Percentiles rank a stretch among this genome's conserved stretches.
phyloP scores from a whole-genome alignment of 2,797 vertebrate species.

The Euthynnus affinis region DNA sequence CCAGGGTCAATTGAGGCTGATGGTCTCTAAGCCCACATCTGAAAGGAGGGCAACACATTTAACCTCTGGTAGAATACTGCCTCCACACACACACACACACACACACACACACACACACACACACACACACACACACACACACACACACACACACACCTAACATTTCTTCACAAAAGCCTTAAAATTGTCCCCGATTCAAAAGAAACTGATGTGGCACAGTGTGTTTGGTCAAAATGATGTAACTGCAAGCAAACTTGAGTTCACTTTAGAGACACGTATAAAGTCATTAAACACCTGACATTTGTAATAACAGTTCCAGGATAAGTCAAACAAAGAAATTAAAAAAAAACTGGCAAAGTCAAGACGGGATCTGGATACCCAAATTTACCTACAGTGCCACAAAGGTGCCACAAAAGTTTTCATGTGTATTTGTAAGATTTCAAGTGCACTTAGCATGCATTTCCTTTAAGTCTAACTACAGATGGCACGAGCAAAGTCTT shows the following conservation, averaged over 20 bases:
- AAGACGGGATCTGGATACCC: not conserved
- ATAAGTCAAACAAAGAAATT: not conserved
- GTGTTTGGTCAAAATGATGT: not conserved
- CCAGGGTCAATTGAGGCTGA: constrained; percentile 46
- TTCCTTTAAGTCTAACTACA: not conserved
- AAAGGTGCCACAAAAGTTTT: not conserved
- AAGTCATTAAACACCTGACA: not conserved
- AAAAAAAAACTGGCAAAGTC: not conserved
- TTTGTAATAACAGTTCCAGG: not conserved
- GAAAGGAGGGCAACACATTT: constrained; percentile 51
- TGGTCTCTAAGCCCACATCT: constrained; percentile 57
- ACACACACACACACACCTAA: constrained; percentile 6
- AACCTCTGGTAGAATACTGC: constrained; percentile 46
- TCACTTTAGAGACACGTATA: not conserved
- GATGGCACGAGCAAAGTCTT: not conserved
- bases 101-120: constrained; percentile 7
- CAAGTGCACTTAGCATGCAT: not conserved
- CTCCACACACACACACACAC: not conserved
- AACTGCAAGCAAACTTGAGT: not conserved
- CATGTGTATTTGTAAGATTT: not conserved
- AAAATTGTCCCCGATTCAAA: constrained; percentile 11
- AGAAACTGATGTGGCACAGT: not conserved
- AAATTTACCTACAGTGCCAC: not conserved
- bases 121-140: constrained; percentile 1
- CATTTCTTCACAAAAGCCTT: constrained; percentile 17